These are phyloP conservation scores for Anableps anableps DNA, from an alignment of 2,797 vertebrate genomes.

Conservation along the genomic window DNA sequence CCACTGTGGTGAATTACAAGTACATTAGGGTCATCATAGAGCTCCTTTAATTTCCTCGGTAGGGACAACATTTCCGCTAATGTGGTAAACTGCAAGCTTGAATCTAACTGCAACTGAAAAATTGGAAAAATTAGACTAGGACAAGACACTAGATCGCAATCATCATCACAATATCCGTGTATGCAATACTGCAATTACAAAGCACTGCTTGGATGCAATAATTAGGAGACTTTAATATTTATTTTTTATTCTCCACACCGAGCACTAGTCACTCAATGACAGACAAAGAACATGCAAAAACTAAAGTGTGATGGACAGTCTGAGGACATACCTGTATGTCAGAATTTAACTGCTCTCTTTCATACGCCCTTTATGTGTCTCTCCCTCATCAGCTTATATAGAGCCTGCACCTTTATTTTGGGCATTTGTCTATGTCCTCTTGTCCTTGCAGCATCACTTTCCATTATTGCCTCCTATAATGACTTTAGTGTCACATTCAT, in stretches of 20 bases:
- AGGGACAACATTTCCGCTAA: background rate
- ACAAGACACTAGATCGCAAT: background rate
- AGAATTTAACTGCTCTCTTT: constrained; percentile 28
- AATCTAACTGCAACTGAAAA: background rate
- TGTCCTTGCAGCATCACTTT: constrained; percentile 25
- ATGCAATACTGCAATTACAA: background rate
- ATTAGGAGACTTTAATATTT: background rate
- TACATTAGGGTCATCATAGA: background rate
- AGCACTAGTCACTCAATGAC: background rate
- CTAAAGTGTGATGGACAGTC: background rate
- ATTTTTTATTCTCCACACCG: background rate
- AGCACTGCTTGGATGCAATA: background rate
- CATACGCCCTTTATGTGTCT: background rate
- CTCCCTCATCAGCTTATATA: constrained; percentile 5
- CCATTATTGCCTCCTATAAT: constrained; percentile 27
- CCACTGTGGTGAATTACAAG: background rate
- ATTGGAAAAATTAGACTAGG: background rate
- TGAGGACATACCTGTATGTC: constrained; percentile 19
- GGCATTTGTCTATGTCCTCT: background rate
- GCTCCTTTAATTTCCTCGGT: background rate
- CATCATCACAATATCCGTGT: background rate
- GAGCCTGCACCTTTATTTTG: constrained; percentile 14
- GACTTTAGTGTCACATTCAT: constrained; percentile 8
- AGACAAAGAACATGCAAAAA: background rate
- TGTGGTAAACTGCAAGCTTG: background rate